Evolutionary conservation across 2,797 vertebrate species (phyloP), one percentile per base, ranked within the genome.

Genomic region (Cossypha heuglini): DNA sequence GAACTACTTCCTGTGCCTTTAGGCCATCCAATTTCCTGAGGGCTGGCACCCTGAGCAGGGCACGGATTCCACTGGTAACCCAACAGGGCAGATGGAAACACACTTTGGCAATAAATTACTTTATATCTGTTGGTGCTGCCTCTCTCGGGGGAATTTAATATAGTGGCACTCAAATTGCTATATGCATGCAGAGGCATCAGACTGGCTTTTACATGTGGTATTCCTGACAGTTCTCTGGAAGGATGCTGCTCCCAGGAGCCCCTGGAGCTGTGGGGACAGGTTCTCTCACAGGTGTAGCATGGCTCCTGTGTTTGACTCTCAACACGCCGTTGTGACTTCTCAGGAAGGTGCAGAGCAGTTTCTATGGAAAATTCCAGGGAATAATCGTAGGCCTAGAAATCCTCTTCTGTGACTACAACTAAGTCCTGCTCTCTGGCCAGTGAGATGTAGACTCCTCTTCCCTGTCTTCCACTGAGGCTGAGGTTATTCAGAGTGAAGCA

Each of bases 111-210:
- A 90, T 88, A 80, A 91, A 93, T 90, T 86, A 7, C 59, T 93
- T 97, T 95, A 74, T 95, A 88, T 88, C 88, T 90, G 24, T 95
- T 95, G 90, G 95, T 91, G 94, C 92, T 97, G 94, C 93, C 95
- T 97, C 95, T 96, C 89, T 97, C 95, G 93, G 95, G 95, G 96
- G 87, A 96, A 96, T 92, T 95, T 93, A 96, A 97, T 91, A 79
- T 92, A 96, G 94, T 95, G 96, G 95, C 90, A 96, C 83, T 96
- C 93, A 93, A 95, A 96, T 80, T 88, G 96, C 96, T 97, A 35
- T 73, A 97, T 96, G 93, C 94, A 95, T 96, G 92, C 93, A 54
- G 93, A 95, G 94, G 95, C 91, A 95, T 96, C 86, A 95, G 93
- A 96, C 93, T 97, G 96, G 93, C 95, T 95, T 95, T 85, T 96